Evolutionary conservation across 2,797 vertebrate genomes (phyloP).

Genomic region (Sebastes wilsoni): DNA sequence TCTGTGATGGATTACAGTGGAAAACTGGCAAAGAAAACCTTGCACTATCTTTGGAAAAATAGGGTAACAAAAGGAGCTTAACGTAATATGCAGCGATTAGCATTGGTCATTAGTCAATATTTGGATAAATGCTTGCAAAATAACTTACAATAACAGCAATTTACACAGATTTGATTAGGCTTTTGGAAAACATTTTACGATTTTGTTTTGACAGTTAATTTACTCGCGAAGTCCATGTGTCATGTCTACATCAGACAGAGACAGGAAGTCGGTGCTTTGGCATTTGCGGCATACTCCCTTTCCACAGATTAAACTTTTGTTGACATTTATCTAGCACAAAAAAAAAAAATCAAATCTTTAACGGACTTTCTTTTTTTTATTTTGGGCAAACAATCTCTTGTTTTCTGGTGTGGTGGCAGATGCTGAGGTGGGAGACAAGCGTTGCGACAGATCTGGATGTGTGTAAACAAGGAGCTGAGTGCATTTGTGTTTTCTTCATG

Average conservation of each 20-base stretch:
- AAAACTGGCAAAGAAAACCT: slow-evolving; percentile 48
- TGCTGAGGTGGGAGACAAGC: slow-evolving; percentile 76
- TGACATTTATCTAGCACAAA: slow-evolving; percentile 62
- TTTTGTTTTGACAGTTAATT: slow-evolving; percentile 40
- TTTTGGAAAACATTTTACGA: slow-evolving; percentile 31
- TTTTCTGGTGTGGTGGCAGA: slow-evolving; percentile 62
- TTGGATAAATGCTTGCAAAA: slow-evolving; percentile 34
- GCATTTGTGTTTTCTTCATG: slow-evolving; percentile 76
- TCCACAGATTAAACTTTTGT: slow-evolving; percentile 59
- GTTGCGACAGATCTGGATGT: slow-evolving; percentile 80
- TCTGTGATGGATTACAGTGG: slow-evolving; percentile 55
- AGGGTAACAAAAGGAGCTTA: slow-evolving; percentile 24
- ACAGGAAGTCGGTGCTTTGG: slow-evolving; percentile 37
- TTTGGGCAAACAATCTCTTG: slow-evolving; percentile 59
- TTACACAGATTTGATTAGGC: slow-evolving; percentile 8
- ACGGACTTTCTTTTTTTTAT: slow-evolving; percentile 49
- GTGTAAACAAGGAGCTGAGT: slow-evolving; percentile 82
- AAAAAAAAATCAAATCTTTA: slow-evolving; percentile 41
- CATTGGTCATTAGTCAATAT: slow-evolving; percentile 27
- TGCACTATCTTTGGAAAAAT: slow-evolving; percentile 31
- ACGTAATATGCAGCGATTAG: slow-evolving; percentile 6
- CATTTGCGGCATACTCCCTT: slow-evolving; percentile 45
- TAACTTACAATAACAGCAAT: slow-evolving; percentile 10
- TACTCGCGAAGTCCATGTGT: slow-evolving; percentile 18
- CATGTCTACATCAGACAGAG: slow-evolving; percentile 43